These are phyloP conservation scores for Archegozetes longisetosus DNA, from an alignment of 1,140 invertebrate genomes.

Conservation along the genomic window DNA sequence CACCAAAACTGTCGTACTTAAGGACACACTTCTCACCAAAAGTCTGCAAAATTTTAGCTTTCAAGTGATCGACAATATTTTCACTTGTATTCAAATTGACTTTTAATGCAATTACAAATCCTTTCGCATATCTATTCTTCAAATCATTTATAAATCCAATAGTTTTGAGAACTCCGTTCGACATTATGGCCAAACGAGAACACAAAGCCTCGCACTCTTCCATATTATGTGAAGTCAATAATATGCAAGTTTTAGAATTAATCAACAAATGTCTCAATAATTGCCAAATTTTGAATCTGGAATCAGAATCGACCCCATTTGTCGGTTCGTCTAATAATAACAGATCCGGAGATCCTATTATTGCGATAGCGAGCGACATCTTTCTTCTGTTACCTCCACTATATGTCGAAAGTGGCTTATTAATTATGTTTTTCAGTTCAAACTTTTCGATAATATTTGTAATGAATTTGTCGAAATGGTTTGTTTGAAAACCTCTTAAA, in stretches of 20 bases:
- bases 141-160: constrained; percentile 51
- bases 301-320: constrained; percentile 33
- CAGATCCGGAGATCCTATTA: constrained; percentile 24
- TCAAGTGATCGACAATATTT: neutral
- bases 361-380: constrained; percentile 38
- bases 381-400: constrained; percentile 41
- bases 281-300: constrained; percentile 30
- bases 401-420: constrained; percentile 22
- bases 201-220: constrained; percentile 43
- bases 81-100: constrained; percentile 7
- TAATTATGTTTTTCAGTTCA: constrained; percentile 20
- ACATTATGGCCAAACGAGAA: constrained; percentile 69
- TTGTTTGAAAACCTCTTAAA: constrained; percentile 31
- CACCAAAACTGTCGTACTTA: neutral
- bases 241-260: constrained; percentile 20
- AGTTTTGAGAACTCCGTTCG: constrained; percentile 58
- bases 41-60: neutral
- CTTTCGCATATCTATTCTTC: constrained; percentile 40
- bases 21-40: neutral
- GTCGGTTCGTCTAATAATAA: constrained; percentile 31
- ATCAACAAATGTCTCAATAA: neutral
- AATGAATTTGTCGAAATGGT: constrained; percentile 20
- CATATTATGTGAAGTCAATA: constrained; percentile 22
- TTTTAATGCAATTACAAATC: constrained; percentile 44
- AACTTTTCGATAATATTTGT: neutral